Base-by-base conservation (phyloP, 2,888 invertebrate genomes). In the Octonoba sinensis region DNA sequence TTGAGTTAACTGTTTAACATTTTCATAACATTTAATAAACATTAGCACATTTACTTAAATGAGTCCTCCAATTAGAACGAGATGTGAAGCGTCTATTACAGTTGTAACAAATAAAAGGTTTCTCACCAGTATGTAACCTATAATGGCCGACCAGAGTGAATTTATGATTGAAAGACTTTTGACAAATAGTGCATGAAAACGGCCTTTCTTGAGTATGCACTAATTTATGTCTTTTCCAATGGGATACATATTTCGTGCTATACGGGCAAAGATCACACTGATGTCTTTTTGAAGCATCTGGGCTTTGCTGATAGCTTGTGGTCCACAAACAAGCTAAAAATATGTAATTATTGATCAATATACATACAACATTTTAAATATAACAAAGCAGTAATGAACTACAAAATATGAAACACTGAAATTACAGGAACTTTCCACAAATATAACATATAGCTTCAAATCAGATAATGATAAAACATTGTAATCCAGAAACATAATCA, bases 121-220 rank as follows among this genome's bases (percentile, higher is more conserved):
- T 78, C 44, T 72, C 71, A 16, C 66, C 72, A 51, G 66, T 78
- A 16, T 77, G 76, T 16, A 66, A 24, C 22, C 62, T 46, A 4
- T 66, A 69, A 44, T 81, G 79, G 13, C 67, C 49, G 6, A 69
- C 62, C 18, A 81, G 49, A 8, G 72, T 67, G 4, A 77, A 65
- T 70, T 77, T 77, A n/a, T 77, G 76, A 22, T 77, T 77, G 56
- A 81, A 81, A 56, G 66, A 57, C 56, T 81, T 81, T 16, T 62
- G 22, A 57, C 79, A 81, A 11, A 81, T 65, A 18, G 54, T n/a
- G 22, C 79, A 81, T 4, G 56, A 47, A 18, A 73, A 73, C 12
- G 79, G 79, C 6, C 73, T 18, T 22, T 73, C 79, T 27, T 81
- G 79, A 27, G 79, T 73, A 36, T 81, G 79, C 18, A 81, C 79